These are phyloP conservation scores for Parus major DNA, from an alignment of 2,113 vertebrate genomes.

Conservation along the genomic window DNA sequence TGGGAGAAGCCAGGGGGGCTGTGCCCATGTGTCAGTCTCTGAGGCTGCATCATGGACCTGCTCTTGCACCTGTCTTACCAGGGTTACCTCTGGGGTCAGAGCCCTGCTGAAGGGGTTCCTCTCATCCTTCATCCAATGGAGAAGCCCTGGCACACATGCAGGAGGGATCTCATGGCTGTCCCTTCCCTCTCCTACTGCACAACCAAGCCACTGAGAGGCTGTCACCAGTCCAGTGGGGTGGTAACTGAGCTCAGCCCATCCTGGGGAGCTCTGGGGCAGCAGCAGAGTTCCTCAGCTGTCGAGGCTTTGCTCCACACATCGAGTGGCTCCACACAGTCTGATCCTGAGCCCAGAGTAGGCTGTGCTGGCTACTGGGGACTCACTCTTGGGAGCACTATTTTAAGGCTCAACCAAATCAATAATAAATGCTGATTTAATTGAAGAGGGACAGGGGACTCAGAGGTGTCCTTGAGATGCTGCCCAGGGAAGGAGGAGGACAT, in stretches of 20 bases:
- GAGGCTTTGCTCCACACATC: neutral
- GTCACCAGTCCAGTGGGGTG: neutral
- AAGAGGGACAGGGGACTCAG: neutral
- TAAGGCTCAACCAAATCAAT: conserved; percentile 43
- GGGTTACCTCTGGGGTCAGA: neutral
- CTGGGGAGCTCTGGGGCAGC: neutral
- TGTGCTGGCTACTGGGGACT: neutral
- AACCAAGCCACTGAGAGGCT: neutral
- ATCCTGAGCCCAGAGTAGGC: neutral
- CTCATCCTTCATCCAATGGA: neutral
- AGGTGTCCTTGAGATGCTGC: conserved; percentile 41
- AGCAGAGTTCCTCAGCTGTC: neutral
- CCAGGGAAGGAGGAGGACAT: neutral
- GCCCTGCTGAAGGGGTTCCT: neutral
- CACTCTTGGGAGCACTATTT: conserved; percentile 45
- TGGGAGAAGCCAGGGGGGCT: neutral
- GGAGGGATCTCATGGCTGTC: neutral
- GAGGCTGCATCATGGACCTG: neutral
- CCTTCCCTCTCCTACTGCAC: neutral
- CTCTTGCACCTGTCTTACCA: neutral
- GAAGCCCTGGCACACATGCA: neutral
- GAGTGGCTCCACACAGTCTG: neutral
- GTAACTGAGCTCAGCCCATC: fast-evolving
- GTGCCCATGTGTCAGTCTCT: neutral
- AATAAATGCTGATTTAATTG: conserved; percentile 48